Evolutionary conservation across 2,888 invertebrate genomes (phyloP).

Genomic region (Heliconius cydno): DNA sequence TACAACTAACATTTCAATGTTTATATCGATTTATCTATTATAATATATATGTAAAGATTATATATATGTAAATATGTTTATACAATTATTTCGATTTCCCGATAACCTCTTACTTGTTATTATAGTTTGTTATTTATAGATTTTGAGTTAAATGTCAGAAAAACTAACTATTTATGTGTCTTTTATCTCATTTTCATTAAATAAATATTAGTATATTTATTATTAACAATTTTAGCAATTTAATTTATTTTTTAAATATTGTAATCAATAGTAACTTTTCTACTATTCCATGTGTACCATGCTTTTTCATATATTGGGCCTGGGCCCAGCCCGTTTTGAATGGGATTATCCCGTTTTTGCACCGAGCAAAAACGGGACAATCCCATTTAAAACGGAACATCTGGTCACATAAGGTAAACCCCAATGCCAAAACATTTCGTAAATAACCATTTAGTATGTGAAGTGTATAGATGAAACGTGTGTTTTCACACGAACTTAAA

Average conservation of each 20-base stretch:
- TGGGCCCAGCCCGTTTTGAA: too few relatives aligned
- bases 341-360: too few relatives aligned
- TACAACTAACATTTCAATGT: constrained; percentile 38
- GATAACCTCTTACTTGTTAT: constrained; percentile 29
- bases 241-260: too few relatives aligned
- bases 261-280: too few relatives aligned
- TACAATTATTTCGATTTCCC: constrained; percentile 21
- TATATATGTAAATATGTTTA: constrained; percentile 3
- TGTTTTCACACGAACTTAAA: constrained; percentile 14
- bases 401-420: too few relatives aligned
- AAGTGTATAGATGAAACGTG: constrained; percentile 7
- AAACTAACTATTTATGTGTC: not conserved
- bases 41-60: not conserved
- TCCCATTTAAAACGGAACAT: too few relatives aligned
- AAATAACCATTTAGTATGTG: constrained; percentile 6
- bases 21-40: constrained; percentile 21
- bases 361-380: too few relatives aligned
- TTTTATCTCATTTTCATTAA: not conserved
- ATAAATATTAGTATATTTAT: not conserved
- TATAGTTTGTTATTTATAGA: constrained; percentile 22
- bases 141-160: not conserved
- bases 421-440: not conserved
- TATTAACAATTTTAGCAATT: too few relatives aligned
- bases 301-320: too few relatives aligned
- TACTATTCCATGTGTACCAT: too few relatives aligned